Base-by-base conservation (phyloP, 2,888 invertebrate genomes). In the Drosophila longiperda region DNA sequence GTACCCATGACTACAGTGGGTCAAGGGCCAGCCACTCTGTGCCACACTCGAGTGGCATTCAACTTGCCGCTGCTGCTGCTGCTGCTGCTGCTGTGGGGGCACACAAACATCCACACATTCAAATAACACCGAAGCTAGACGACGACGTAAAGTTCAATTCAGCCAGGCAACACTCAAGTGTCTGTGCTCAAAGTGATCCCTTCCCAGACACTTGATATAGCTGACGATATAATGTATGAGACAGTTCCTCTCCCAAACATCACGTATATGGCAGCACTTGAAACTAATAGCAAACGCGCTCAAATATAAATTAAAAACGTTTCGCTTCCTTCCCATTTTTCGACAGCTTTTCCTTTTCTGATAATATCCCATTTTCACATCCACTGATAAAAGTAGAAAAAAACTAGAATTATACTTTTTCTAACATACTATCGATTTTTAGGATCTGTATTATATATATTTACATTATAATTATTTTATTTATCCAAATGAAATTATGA, bases 1-100 rank as follows among this genome's bases (percentile, higher is more conserved):
- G 59, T 62, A 68, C 54, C 67, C 48, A 38, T 29, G 48, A 29
- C 45, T 58, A 69, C 76, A 78, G 77, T 77, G 80, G 71, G 65
- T 80, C 76, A 70, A 77, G 65, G 75, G 38, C 50, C 52, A 58
- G 42, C 29, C 62, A 59, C 70, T 75, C 54, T n/a, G 61, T n/a
- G 61, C 36, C 54, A 57, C 55, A 38, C 52, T 66, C 26, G 45
- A 68, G 64, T 65, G 76, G 9, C 42, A n/a, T 29, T 26, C 34
- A 32, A 26, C 50, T 34, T 54, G 36, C 34, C 9, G 38, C n/a
- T 55, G 34, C 34, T 34, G 17, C n/a, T 49, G 49, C 29, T 49
- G 48, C 48, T 49, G 48, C 48, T 26, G 4, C 11, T 11, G 34
- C 36, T 49, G 29, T 9, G 32, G 57, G 40, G 29, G 8, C 40